Base-by-base conservation (phyloP, 2,888 invertebrate species). In the Aquatica leii region DNA sequence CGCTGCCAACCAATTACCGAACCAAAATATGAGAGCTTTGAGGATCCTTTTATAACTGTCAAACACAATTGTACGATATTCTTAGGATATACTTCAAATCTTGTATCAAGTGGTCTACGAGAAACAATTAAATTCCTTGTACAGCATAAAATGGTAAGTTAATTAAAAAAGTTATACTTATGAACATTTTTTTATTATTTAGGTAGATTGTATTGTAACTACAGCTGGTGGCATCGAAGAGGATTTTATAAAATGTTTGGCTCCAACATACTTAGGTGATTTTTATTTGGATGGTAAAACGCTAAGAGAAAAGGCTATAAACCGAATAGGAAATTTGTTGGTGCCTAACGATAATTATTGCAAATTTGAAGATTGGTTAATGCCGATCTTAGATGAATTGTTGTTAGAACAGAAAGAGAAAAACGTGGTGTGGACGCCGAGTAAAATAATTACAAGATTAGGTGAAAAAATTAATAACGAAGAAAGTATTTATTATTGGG, bases 281-380 rank as follows among this genome's bases (percentile, higher is more conserved):
- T 98, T 98, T 78, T 84, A 89, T 76, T 84, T 97, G 56, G 87
- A 88, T 71, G 98, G 97, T 0, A 88, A 88, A 80, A 83, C 84
- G 50, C 84, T 98, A 14, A 85, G 98, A 55, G 90, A 93, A 11
- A 88, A 90, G 55, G 99, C 96, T 14, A 90, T 97, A 55, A 97
- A 97, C 80, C 79, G 86, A 40, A 86, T 86, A 69, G 95, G 95
- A 35, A 99, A 99, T 82, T 86, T 99, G 43, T 84, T 99, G 50
- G 97, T 98, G 0, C 99, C 99, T 0, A 99, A 99, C 83, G 91
- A 96, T 74, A 99, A 99, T 82, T 99, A 99, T 80, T 98, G 98
- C 77, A 86, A 89, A 72, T 99, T 99, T 83, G 98, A 99, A 82
- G 94, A 97, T 77, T 99, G 98, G 98, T 86, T 97, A 0, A 94